Evolutionary conservation across 2,888 invertebrate genomes (phyloP), one percentile per base, ranked within the genome.

Genomic region (Hesperia comma): DNA sequence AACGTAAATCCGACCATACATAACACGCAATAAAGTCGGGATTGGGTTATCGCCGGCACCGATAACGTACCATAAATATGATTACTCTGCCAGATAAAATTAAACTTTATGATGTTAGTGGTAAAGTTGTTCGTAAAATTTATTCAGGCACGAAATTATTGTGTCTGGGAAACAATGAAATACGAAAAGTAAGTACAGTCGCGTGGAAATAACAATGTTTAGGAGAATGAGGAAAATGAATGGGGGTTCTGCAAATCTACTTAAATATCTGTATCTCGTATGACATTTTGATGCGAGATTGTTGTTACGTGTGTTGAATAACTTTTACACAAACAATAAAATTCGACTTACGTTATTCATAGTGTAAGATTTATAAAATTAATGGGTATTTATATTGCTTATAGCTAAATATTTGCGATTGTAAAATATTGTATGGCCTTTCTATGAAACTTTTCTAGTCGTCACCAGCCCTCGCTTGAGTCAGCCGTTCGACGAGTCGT

Each of bases 201-300:
- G 61, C 67, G 64, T 57, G 53, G 64, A 67, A 61, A 61, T 61
- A 67, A 67, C 66, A 67, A 67, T 61, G 66, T 67, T 67, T 60
- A 61, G 60, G 37, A 61, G 66, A 67, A 46, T 54, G 66, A 54
- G 61, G 49, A 26, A 61, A 67, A 55, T 55, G 60, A 67, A 67
- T 61, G 61, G 61, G 54, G 46, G 43, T 58, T 33, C 32, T 61
- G 60, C 43, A 55, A 37, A 60, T 66, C 60, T 26, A 37, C 60
- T 60, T 32, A 43, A 64, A 64, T 58, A 43, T 54, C 26, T 58
- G 53, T 64, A 41, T 26, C 26, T 51, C 51, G n/a, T 46, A 17
- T 46, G 17, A 46, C 46, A 46, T 46, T 46, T 46, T 46, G 14
- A 46, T 46, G 46, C 7, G 14, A 41, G 41, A 10, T 41, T 14